Percentiles rank a stretch among this genome's conserved stretches.
These are phyloP conservation scores for Montipora capitata DNA, from an alignment of 92 coral and sea anemone genomes.

Conservation along the genomic window DNA sequence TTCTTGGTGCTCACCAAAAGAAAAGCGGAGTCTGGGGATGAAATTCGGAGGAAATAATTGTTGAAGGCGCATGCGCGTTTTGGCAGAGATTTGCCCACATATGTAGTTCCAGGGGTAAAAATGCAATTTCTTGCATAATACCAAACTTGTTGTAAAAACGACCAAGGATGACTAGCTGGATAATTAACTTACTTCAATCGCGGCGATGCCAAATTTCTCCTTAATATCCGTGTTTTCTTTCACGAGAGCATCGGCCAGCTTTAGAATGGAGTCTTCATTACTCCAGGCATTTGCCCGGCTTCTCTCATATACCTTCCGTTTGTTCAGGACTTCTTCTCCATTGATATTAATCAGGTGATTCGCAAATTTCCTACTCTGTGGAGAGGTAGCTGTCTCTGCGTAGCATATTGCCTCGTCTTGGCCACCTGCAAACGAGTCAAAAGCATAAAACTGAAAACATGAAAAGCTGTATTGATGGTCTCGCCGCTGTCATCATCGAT, in stretches of 20 bases:
- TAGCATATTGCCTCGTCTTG: conserved; percentile 78
- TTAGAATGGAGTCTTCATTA: conserved; percentile 65
- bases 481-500: no score
- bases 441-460: background rate
- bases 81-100: no score
- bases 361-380: conserved; percentile 71
- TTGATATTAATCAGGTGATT: conserved; percentile 77
- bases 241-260: conserved; percentile 59
- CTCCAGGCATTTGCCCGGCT: conserved; percentile 77
- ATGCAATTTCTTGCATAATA: no score
- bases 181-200: conserved; percentile 59
- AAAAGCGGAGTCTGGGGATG: no score
- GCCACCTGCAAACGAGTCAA: conserved; percentile 36
- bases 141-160: no score
- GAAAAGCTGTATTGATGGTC: no score
- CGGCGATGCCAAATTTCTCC: conserved; percentile 25
- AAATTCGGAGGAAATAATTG: no score
- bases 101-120: no score
- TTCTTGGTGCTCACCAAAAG: no score
- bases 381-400: conserved; percentile 76
- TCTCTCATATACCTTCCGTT: conserved; percentile 74
- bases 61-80: no score
- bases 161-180: no score
- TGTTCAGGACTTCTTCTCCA: conserved; percentile 78
- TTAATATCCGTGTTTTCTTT: conserved; percentile 59